Evolutionary conservation across 2,113 vertebrate species (phyloP).

Genomic region (Hemiscyllium ocellatum): DNA sequence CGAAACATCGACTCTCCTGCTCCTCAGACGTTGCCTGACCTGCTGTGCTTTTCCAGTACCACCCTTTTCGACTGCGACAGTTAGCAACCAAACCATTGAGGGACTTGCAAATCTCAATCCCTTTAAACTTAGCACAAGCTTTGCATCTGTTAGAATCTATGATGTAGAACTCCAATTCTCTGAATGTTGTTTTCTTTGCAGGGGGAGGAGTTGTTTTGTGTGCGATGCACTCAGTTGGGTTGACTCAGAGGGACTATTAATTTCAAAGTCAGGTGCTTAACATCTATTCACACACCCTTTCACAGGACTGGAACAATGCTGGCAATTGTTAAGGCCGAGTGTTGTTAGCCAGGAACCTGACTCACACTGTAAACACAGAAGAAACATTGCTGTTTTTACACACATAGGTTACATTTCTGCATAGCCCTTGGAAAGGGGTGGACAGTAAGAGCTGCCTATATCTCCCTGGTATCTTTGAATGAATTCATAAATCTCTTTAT

Average conservation of each 20-base stretch:
- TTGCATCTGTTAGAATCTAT: neutral
- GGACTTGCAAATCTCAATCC: neutral
- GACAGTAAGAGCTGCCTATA: neutral
- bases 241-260: conserved; percentile 8
- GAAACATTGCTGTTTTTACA: neutral
- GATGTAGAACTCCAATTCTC: neutral
- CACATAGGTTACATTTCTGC: neutral
- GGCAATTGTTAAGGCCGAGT: neutral
- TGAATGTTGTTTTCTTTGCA: conserved; percentile 1
- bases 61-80: neutral
- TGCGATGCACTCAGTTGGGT: neutral
- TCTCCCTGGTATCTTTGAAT: neutral
- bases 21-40: too few relatives aligned
- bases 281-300: neutral
- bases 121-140: neutral
- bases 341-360: conserved; percentile 10
- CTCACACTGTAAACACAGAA: conserved; percentile 3
- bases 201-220: neutral
- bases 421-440: neutral
- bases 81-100: neutral
- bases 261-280: conserved; percentile 17
- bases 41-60: too few relatives aligned
- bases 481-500: neutral
- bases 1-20: too few relatives aligned
- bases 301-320: conserved; percentile 16